These are phyloP conservation scores for Athalia rosae DNA, from an alignment of 2,888 invertebrate species.

Conservation along the genomic window DNA sequence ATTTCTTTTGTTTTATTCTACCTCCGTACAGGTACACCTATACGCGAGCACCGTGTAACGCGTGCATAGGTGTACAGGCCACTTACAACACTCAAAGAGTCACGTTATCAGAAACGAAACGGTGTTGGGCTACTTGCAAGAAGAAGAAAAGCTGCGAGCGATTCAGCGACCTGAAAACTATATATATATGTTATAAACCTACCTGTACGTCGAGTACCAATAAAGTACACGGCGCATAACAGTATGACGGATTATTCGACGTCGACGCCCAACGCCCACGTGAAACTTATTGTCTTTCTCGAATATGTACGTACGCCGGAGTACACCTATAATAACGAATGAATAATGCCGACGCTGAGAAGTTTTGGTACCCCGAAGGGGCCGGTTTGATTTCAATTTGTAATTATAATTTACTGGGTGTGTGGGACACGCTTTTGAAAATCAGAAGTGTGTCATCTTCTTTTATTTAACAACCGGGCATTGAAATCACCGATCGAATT, in stretches of 20 bases:
- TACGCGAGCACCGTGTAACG: too few relatives aligned
- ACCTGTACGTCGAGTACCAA: neutral
- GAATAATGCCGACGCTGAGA: slow-evolving; percentile 29
- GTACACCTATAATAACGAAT: slow-evolving; percentile 2
- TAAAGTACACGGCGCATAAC: too few relatives aligned
- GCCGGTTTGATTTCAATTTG: slow-evolving; percentile 51
- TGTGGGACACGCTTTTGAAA: slow-evolving; percentile 48
- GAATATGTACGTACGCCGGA: too few relatives aligned
- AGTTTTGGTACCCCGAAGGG: slow-evolving; percentile 9
- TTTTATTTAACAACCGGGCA: slow-evolving; percentile 53
- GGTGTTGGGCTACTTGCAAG: slow-evolving; percentile 10
- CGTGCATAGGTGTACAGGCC: neutral
- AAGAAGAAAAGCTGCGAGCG: slow-evolving; percentile 8
- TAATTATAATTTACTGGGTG: slow-evolving; percentile 62
- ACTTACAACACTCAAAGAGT: neutral
- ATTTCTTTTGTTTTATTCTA: too few relatives aligned
- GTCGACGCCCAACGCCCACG: slow-evolving; percentile 28
- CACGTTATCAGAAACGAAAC: slow-evolving; percentile 7
- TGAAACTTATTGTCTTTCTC: slow-evolving; percentile 15
- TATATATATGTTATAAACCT: neutral
- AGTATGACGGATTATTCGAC: slow-evolving; percentile 29
- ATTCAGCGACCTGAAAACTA: slow-evolving; percentile 37
- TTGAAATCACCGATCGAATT: slow-evolving; percentile 51
- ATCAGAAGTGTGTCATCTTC: slow-evolving; percentile 62
- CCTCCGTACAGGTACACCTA: neutral